Conservation (phyloP, 2,797 vertebrate species). For the Girardinus metallicus region DNA sequence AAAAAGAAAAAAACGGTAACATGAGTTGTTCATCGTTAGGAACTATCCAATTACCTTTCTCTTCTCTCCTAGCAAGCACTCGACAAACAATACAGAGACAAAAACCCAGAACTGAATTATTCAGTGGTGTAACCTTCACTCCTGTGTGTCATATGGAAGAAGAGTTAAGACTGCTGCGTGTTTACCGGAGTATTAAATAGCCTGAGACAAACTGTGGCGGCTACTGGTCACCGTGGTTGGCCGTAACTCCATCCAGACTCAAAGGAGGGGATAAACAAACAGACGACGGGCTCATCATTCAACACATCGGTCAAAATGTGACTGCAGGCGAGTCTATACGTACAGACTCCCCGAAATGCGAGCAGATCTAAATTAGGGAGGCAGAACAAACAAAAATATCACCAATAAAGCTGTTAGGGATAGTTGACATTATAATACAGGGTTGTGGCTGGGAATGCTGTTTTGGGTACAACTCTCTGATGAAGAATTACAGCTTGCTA, state of each 20-base stretch:
- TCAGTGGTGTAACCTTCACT: constrained; percentile 61
- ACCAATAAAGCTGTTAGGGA: not conserved
- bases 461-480: not conserved
- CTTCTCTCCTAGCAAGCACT: constrained; percentile 21
- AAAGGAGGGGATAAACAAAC: constrained; percentile 19
- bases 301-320: not conserved
- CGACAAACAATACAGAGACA: constrained; percentile 22
- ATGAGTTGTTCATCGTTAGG: constrained; percentile 1
- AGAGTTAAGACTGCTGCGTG: constrained; percentile 45
- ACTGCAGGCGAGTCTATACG: not conserved
- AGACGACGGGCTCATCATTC: not conserved
- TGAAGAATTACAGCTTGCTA: not conserved
- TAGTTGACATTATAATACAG: not conserved
- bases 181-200: constrained; percentile 58
- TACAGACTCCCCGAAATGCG: not conserved
- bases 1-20: not conserved
- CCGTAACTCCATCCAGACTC: not conserved
- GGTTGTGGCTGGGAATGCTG: not conserved
- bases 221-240: constrained; percentile 32
- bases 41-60: constrained; percentile 34
- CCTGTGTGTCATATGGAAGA: constrained; percentile 26
- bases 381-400: not conserved
- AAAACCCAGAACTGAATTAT: constrained; percentile 63
- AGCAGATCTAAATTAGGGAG: not conserved
- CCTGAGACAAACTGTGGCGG: constrained; percentile 42